A percentile compares a stretch with the other conserved stretches of the same genome.
Evolutionary conservation across 2,888 invertebrate genomes (phyloP).

Genomic region (Ypsolopha sequella): DNA sequence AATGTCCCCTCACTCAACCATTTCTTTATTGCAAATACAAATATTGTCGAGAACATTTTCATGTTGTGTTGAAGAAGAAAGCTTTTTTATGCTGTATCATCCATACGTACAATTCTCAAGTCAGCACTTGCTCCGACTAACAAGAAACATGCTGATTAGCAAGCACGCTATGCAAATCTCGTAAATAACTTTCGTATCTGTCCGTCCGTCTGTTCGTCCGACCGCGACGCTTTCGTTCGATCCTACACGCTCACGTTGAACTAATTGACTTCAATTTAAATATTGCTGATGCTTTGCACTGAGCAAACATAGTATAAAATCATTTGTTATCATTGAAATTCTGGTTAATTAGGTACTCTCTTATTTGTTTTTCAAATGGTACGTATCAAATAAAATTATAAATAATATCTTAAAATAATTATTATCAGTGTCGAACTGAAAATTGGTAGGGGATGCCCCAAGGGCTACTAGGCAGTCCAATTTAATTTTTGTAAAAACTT

Average conservation of each 20-base stretch:
- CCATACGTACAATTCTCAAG: not conserved
- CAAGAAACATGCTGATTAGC: not conserved
- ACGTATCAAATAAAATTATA: too few species aligned
- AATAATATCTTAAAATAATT: too few species aligned
- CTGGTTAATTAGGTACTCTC: too few species aligned
- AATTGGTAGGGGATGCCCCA: too few species aligned
- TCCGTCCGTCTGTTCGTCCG: conserved; percentile 16
- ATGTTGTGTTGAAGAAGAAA: not conserved
- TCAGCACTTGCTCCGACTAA: not conserved
- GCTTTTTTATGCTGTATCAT: not conserved
- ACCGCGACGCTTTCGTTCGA: conserved; percentile 21
- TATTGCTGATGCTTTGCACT: not conserved
- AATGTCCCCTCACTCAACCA: too few species aligned
- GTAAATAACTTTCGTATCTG: conserved; percentile 26
- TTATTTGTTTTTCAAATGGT: too few species aligned
- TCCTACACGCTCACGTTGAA: conserved; percentile 7
- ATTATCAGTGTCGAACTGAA: too few species aligned
- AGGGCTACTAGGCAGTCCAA: too few species aligned
- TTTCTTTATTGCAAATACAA: too few species aligned
- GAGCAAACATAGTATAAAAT: too few species aligned
- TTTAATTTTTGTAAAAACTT: too few species aligned
- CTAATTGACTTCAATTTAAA: conserved; percentile 7
- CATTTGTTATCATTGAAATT: too few species aligned
- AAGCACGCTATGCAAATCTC: conserved; percentile 12
- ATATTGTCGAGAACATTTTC: not conserved